A percentile compares a stretch with the other conserved stretches of the same genome.
phyloP scores from a whole-genome alignment of 1,140 invertebrate genomes.

The Brachionus plicatilis region DNA sequence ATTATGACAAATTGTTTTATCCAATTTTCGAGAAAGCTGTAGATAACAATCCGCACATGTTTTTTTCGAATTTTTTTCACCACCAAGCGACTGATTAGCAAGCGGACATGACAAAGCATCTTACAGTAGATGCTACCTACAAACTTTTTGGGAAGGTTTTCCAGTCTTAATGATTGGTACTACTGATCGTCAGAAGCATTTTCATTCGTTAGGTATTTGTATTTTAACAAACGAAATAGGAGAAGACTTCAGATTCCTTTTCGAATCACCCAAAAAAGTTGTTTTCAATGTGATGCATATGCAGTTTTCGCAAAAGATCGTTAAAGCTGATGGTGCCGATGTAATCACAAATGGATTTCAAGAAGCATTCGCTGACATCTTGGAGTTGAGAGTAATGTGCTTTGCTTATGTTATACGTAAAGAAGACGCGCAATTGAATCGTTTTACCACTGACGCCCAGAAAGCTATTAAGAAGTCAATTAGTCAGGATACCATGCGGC shows the following conservation, averaged over 20 bases:
- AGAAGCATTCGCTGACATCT: background rate
- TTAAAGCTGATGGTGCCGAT: background rate
- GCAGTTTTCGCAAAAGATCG: background rate
- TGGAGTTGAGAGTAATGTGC: background rate
- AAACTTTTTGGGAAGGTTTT: background rate
- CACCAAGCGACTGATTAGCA: background rate
- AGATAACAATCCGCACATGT: too few species aligned
- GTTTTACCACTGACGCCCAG: background rate
- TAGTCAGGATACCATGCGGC: background rate
- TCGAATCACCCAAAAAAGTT: background rate
- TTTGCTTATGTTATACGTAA: background rate
- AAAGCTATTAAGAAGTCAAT: background rate
- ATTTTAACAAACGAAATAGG: background rate
- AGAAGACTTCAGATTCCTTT: background rate
- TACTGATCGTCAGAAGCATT: background rate
- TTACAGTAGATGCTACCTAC: background rate
- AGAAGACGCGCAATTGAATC: background rate
- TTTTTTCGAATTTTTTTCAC: too few species aligned
- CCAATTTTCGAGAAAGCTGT: background rate
- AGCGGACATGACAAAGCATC: background rate
- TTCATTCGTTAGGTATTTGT: background rate
- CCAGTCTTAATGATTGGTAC: constrained; percentile 23
- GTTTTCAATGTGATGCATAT: background rate
- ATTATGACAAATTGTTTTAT: background rate
- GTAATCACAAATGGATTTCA: background rate